These are phyloP conservation scores for Acropternis orthonyx DNA, from an alignment of 2,797 vertebrate genomes.

Conservation along the genomic window DNA sequence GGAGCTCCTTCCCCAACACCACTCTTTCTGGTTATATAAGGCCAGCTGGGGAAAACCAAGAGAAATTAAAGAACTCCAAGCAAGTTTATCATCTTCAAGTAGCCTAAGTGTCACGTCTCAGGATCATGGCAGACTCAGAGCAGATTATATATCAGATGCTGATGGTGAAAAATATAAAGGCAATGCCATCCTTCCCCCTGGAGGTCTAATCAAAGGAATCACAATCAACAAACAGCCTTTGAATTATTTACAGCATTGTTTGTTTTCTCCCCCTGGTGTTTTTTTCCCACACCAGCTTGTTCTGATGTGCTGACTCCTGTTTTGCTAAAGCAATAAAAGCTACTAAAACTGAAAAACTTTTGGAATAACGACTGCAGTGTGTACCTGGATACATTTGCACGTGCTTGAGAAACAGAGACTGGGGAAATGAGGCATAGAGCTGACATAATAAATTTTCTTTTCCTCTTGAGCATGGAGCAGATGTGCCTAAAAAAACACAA, in stretches of 20 bases:
- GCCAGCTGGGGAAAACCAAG: not conserved
- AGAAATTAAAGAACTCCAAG: not conserved
- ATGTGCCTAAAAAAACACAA: not conserved
- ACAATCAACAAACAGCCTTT: not conserved
- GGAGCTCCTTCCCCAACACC: not conserved
- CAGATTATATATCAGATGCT: not conserved
- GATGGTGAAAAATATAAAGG: not conserved
- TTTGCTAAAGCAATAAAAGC: constrained; percentile 50
- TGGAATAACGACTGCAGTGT: not conserved
- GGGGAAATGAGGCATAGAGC: not conserved
- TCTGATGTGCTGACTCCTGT: not conserved
- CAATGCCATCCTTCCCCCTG: not conserved
- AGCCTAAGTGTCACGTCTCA: not conserved
- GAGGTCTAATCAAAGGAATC: not conserved
- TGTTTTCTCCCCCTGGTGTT: not conserved
- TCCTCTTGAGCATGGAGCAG: not conserved
- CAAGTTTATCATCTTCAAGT: not conserved
- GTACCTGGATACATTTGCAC: rapidly evolving
- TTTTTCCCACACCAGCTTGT: not conserved
- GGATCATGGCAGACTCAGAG: not conserved
- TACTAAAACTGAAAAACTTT: not conserved
- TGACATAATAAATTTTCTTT: not conserved
- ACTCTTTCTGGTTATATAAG: not conserved
- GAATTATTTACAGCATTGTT: not conserved
- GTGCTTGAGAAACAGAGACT: not conserved